phyloP scores from a whole-genome alignment of 2,113 vertebrate genomes.

The Cyanoderma ruficeps region DNA sequence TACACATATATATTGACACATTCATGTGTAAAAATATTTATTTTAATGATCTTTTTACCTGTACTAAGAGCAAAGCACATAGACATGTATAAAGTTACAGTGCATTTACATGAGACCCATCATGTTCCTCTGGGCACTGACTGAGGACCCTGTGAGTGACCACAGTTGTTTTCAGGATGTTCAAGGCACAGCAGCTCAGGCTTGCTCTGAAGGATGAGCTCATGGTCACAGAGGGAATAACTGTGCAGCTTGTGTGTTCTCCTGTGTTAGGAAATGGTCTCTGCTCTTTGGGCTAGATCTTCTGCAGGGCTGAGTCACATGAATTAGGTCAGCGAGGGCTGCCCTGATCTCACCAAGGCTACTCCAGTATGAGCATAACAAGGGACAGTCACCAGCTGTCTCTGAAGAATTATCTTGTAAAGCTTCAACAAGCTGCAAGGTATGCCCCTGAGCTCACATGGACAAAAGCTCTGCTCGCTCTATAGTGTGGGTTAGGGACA shows the following conservation, averaged over 20 bases:
- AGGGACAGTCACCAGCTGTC: background rate
- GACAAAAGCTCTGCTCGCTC: background rate
- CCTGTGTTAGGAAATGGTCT: background rate
- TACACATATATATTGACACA: background rate
- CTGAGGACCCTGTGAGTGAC: background rate
- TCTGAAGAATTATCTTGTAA: background rate
- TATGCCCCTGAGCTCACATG: background rate
- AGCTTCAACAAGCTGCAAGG: background rate
- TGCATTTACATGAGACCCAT: background rate
- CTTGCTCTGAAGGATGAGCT: background rate
- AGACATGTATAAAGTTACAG: background rate
- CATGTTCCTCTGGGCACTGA: background rate
- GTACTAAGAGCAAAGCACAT: background rate
- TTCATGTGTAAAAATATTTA: background rate
- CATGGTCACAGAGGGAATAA: rapidly evolving
- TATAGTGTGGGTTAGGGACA: background rate
- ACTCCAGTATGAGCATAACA: rapidly evolving
- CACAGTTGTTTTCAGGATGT: background rate
- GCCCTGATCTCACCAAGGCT: background rate
- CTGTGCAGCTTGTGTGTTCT: background rate
- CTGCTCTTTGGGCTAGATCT: background rate
- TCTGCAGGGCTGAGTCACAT: background rate
- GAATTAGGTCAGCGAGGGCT: background rate
- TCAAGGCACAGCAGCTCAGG: background rate
- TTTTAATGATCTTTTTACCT: background rate